Base-by-base conservation (phyloP, 2,113 vertebrate species). In the Alethe diademata region DNA sequence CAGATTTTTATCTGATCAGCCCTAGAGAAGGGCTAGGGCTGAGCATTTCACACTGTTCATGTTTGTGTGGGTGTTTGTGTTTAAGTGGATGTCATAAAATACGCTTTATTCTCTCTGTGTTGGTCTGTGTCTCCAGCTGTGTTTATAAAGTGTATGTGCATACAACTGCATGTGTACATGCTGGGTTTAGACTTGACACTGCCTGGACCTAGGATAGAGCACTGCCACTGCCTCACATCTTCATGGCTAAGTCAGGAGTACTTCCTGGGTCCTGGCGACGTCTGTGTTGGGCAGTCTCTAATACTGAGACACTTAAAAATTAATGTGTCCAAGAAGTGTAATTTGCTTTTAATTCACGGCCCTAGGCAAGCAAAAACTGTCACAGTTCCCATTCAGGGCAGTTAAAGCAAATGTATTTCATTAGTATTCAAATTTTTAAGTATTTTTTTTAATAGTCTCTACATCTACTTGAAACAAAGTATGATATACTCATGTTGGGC, bases 161-260 rank as follows among this genome's bases (percentile, higher is more conserved):
- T 25, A 18, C 0, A 4, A 31, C 26, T 0, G 0, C 28, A 25
- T 2, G 5, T 53, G 26, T 28, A 33, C 9, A 1, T 23, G 8
- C n/a, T 23, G 2, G 11, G 11, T 28, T 71, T 61, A 66, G 25
- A 8, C 26, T 81, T 72, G 31, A 18, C 12, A 4, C 5, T 60
- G 18, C 22, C 57, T 36, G 35, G 47, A 54, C 35, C 31, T 62
- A 38, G 14, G 22, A 36, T 22, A 54, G 9, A 47, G 7, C 26
- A n/a, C 14, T 25, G 14, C 13, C 3, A 1, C 19, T 45, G 15
- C 13, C 9, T 5, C 19, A 42, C 22, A 20, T 36, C 22, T 50
- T 20, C 38, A 5, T 4, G 22, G 9, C 12, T 43, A 7, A 3
- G 24, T 60, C 56, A 56, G 48, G 18, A 47, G 17, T 14, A 6